phyloP scores from a whole-genome alignment of 2,888 invertebrate species.

The Cosmia trapezina region DNA sequence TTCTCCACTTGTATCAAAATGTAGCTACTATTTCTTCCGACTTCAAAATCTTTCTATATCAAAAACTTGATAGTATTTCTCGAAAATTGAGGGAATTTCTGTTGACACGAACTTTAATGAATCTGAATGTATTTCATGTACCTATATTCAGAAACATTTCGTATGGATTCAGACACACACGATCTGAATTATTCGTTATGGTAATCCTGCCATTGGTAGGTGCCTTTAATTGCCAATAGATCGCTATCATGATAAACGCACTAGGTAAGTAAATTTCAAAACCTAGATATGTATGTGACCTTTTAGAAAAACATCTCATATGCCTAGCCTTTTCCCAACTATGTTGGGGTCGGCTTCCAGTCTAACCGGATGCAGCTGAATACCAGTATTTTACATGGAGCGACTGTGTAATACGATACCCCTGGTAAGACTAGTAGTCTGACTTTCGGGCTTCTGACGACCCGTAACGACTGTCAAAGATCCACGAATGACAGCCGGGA shows the following conservation, averaged over 20 bases:
- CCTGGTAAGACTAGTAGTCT: no score
- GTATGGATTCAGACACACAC: constrained; percentile 42
- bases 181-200: constrained; percentile 47
- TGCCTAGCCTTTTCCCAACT: no score
- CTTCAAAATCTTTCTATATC: background rate
- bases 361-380: no score
- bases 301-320: constrained; percentile 32
- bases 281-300: constrained; percentile 15
- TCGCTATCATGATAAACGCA: constrained; percentile 33
- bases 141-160: constrained; percentile 31
- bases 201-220: constrained; percentile 27
- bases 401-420: no score
- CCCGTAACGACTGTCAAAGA: no score
- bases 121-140: constrained; percentile 37
- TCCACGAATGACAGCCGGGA: no score
- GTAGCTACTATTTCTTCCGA: background rate
- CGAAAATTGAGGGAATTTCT: background rate
- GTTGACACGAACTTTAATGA: constrained; percentile 11
- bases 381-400: no score
- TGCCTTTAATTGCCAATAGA: constrained; percentile 36
- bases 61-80: background rate
- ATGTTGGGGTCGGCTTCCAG: no score
- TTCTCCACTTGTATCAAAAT: no score
- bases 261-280: constrained; percentile 19
- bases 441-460: no score